Evolutionary conservation across 2,797 vertebrate genomes (phyloP).

Genomic region (Enteromius trimaculatus): DNA sequence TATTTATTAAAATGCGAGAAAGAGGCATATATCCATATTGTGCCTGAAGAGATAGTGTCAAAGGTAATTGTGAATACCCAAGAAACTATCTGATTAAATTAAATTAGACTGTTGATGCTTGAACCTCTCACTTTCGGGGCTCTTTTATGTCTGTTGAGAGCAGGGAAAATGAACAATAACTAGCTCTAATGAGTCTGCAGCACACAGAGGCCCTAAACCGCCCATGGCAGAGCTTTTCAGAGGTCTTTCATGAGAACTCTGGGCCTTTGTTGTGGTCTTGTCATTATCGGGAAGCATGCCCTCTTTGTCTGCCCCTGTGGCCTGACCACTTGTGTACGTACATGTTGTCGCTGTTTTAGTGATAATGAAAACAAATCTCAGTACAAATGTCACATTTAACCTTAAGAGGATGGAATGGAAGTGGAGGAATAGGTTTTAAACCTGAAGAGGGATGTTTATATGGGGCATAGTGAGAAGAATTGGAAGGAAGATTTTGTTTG

Average conservation of each 20-base stretch:
- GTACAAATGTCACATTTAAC: constrained; percentile 70
- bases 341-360: constrained; percentile 61
- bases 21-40: constrained; percentile 24
- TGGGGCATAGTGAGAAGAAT: constrained; percentile 24
- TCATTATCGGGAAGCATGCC: constrained; percentile 52
- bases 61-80: constrained; percentile 34
- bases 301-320: constrained; percentile 58
- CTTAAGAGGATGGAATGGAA: constrained; percentile 50
- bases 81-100: constrained; percentile 46
- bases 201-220: constrained; percentile 24
- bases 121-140: constrained; percentile 27
- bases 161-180: constrained; percentile 40
- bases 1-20: constrained; percentile 44
- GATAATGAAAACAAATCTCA: constrained; percentile 72
- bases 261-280: constrained; percentile 38
- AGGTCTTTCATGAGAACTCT: constrained; percentile 31
- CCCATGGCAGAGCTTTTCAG: neutral
- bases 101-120: constrained; percentile 35
- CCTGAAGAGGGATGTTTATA: constrained; percentile 57
- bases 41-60: constrained; percentile 42
- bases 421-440: constrained; percentile 47
- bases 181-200: constrained; percentile 30
- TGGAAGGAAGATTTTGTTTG: neutral
- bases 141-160: constrained; percentile 33
- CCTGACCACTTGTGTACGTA: constrained; percentile 68